These are phyloP conservation scores for Rhagoletis zephyria DNA, from an alignment of 1,140 invertebrate genomes.

Conservation along the genomic window DNA sequence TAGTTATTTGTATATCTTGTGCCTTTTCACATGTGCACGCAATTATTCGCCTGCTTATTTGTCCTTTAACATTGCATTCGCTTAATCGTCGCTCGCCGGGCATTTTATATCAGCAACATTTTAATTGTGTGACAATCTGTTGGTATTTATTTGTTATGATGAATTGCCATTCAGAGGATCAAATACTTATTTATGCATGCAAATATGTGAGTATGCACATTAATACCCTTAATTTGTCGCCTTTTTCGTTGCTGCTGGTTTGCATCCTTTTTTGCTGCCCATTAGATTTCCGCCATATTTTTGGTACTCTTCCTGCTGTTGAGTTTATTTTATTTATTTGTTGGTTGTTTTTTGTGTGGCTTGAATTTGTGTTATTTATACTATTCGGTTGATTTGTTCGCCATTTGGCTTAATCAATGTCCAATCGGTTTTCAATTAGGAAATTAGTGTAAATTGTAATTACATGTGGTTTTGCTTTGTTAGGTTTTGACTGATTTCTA, in stretches of 20 bases:
- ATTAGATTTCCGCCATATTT: neutral
- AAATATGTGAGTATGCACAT: neutral
- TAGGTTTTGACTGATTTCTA: neutral
- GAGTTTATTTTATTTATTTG: neutral
- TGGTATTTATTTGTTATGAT: conserved; percentile 50
- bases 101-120: conserved; percentile 33
- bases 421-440: conserved; percentile 43
- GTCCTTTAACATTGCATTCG: conserved; percentile 1
- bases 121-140: conserved; percentile 52
- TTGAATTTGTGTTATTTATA: conserved; percentile 12
- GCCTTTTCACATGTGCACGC: neutral
- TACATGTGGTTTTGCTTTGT: conserved; percentile 11
- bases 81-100: conserved; percentile 2
- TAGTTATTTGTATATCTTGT: neutral
- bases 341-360: conserved; percentile 32
- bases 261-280: neutral
- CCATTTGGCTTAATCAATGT: conserved; percentile 28
- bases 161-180: conserved; percentile 16
- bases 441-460: conserved; percentile 45
- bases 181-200: neutral
- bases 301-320: neutral
- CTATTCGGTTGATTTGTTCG: neutral
- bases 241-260: neutral
- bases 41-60: neutral
- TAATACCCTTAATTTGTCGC: conserved; percentile 43